A percentile compares a stretch with the other conserved stretches of the same genome.
These are phyloP conservation scores for Chionis minor DNA, from an alignment of 2,113 vertebrate genomes.

Conservation along the genomic window DNA sequence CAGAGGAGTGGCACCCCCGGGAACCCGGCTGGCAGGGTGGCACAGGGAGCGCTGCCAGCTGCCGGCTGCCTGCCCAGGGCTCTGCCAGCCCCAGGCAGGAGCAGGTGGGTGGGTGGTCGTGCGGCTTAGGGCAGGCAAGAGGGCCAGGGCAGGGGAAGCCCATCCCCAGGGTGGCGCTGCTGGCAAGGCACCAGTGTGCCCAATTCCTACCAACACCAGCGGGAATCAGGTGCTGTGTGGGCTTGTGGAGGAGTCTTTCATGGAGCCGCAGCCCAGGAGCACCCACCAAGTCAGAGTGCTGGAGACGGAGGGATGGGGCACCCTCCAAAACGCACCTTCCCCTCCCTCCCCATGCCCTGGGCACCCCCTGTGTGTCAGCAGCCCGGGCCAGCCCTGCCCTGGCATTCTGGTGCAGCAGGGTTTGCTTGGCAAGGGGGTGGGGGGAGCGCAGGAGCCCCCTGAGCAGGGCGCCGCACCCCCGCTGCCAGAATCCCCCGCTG, in stretches of 20 bases:
- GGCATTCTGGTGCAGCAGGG: not conserved
- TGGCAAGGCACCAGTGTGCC: rapidly evolving
- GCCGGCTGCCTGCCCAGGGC: not conserved
- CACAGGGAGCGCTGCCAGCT: not conserved
- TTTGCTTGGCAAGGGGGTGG: not conserved
- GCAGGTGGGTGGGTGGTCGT: not conserved
- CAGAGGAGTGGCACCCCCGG: not conserved
- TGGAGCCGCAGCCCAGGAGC: not conserved
- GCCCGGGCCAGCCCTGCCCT: not conserved
- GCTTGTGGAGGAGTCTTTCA: not conserved
- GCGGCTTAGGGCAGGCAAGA: rapidly evolving
- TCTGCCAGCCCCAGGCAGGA: not conserved
- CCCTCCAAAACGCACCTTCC: not conserved
- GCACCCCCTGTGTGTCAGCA: not conserved
- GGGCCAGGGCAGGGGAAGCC: not conserved
- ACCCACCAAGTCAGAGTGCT: not conserved
- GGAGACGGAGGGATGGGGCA: not conserved
- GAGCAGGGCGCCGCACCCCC: not conserved
- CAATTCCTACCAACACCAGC: not conserved
- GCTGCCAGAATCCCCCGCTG: conserved; percentile 73
- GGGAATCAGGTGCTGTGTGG: not conserved
- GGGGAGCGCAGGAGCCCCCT: not conserved
- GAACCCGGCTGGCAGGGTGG: not conserved
- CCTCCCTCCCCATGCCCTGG: not conserved
- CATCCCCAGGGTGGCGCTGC: not conserved